Base-by-base conservation (phyloP, 2,113 vertebrate species). In the Passer montanus region DNA sequence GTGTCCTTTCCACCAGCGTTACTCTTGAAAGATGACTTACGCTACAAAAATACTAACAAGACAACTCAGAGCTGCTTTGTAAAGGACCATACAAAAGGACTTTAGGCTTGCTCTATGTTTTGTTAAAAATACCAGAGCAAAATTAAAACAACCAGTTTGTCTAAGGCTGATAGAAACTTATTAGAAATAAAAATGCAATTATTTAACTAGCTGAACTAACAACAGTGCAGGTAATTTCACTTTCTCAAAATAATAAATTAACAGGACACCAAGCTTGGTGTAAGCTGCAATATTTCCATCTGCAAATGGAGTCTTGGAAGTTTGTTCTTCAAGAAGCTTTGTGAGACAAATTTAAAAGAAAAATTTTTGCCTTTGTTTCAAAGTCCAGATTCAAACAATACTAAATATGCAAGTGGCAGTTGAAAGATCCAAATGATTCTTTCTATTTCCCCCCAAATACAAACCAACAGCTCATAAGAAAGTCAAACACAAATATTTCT, bases 381-480 rank as follows among this genome's bases (percentile, higher is more conserved):
- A 74, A 68, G 18, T 24, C 86, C 52, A 60, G 10, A 60, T 47
- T 53, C 39, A 26, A 86, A 33, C 11, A 79, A 15, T 20, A 50
- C 10, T n/a, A 68, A 79, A 75, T 12, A 50, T 0, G 1, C 10
- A 76, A 68, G 17, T 5, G 7, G 21, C 14, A 77, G 18, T 0
- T 80, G 8, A 73, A 18, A 79, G 5, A 75, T 15, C 4, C 12
- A 89, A 55, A 6, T 14, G 60, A 58, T 21, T 77, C 5, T 12
- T 59, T 12, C 13, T 16, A 39, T 15, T 77, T 26, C 14, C 5
- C 17, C 7, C 13, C 14, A 59, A 39, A 72, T 31, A 82, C 11
- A 52, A 90, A 58, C 2, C 22, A 85, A 58, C 7, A 52, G 11
- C 30, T 69, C 0, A 0, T 16, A 46, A 84, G 20, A 83, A 86